phyloP scores from a whole-genome alignment of 2,113 vertebrate genomes.

The Eira barbara region DNA sequence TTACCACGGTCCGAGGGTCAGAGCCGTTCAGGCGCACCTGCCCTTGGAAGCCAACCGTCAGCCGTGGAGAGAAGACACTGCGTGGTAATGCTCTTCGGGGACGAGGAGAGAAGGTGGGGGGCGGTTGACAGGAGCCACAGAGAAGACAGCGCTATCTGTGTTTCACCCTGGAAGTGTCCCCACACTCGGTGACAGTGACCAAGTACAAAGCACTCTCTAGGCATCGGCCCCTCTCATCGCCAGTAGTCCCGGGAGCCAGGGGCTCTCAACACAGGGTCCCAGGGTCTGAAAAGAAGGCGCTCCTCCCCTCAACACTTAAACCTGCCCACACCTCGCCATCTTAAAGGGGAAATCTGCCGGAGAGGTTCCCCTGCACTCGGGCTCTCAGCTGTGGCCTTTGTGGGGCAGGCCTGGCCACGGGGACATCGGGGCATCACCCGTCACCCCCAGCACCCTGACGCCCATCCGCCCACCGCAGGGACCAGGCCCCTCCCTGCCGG shows the following conservation, averaged over 20 bases:
- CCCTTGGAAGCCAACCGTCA: background rate
- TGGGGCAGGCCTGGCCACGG: too few relatives aligned
- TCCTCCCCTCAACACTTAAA: background rate
- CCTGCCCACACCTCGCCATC: background rate
- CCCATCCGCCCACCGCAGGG: background rate
- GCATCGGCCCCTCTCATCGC: background rate
- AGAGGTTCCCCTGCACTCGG: background rate
- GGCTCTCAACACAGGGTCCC: background rate
- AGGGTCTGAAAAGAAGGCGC: background rate
- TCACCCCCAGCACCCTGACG: fast-evolving
- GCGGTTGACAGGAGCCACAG: background rate
- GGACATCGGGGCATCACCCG: background rate
- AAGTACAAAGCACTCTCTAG: background rate
- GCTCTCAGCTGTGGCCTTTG: background rate
- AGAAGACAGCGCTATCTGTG: background rate
- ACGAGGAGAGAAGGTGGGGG: background rate
- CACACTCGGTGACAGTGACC: background rate
- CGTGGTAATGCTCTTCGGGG: background rate
- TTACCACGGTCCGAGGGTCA: background rate
- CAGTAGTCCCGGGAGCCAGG: background rate
- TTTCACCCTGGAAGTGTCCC: background rate
- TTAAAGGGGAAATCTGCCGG: background rate
- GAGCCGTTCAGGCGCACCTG: background rate
- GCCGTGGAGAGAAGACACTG: background rate
- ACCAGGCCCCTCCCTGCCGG: fast-evolving